Evolutionary conservation across 2,113 vertebrate species (phyloP).

Genomic region (Neofelis nebulosa): DNA sequence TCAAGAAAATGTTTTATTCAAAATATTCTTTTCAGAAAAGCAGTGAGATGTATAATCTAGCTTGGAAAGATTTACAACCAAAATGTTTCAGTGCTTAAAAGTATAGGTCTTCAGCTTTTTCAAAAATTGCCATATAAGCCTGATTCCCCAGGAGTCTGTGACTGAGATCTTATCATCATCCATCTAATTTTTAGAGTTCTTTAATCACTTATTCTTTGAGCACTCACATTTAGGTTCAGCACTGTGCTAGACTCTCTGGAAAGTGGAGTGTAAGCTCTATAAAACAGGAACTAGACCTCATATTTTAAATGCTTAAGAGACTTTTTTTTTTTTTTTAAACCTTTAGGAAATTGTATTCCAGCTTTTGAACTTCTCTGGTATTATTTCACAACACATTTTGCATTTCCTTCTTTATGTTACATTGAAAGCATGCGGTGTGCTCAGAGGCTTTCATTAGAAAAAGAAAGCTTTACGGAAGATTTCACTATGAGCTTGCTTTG

Average conservation of each 20-base stretch:
- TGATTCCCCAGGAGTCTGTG: neutral
- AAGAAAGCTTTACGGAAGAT: conserved; percentile 54
- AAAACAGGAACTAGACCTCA: conserved; percentile 1
- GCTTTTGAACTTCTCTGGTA: conserved; percentile 69
- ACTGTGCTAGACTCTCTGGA: neutral
- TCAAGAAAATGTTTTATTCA: conserved; percentile 44
- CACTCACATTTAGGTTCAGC: neutral
- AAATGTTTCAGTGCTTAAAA: conserved; percentile 47
- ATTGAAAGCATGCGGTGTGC: conserved; percentile 43
- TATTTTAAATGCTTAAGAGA: conserved; percentile 57
- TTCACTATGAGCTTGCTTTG: conserved; percentile 58
- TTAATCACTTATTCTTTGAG: conserved; percentile 28
- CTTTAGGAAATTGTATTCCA: conserved; percentile 51
- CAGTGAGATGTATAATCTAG: neutral
- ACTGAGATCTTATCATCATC: neutral
- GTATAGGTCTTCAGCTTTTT: conserved; percentile 34
- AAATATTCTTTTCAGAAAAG: conserved; percentile 33
- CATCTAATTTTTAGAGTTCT: conserved; percentile 16
- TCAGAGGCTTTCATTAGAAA: conserved; percentile 68
- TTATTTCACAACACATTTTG: conserved; percentile 70
- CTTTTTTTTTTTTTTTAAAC: neutral
- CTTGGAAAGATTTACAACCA: conserved; percentile 44
- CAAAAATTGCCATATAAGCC: neutral
- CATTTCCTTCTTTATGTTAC: conserved; percentile 57
- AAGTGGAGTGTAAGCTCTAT: conserved; percentile 4